phyloP scores from a whole-genome alignment of 2,113 vertebrate species.

The Xiphias gladius region DNA sequence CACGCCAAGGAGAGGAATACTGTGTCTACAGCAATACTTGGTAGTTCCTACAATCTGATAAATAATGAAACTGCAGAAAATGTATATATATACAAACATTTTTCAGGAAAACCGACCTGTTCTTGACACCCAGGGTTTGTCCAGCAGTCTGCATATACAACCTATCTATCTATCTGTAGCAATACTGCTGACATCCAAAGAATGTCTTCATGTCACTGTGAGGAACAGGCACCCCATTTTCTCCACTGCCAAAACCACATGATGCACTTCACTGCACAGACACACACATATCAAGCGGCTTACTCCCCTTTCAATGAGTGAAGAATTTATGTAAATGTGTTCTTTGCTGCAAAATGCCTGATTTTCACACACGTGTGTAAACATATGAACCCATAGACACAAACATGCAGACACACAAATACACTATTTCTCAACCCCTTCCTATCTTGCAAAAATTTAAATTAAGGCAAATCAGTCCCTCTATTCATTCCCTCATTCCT shows the following conservation, averaged over 20 bases:
- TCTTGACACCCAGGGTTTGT: neutral
- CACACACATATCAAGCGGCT: neutral
- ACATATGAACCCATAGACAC: neutral
- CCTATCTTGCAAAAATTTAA: slow-evolving; percentile 2
- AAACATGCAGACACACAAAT: neutral
- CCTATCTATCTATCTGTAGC: neutral
- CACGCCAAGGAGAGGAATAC: neutral
- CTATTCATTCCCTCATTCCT: neutral
- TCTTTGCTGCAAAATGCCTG: slow-evolving; percentile 3
- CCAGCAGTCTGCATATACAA: too few relatives aligned
- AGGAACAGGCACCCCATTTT: slow-evolving; percentile 2
- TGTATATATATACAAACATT: neutral
- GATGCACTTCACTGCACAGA: neutral
- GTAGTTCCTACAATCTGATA: neutral
- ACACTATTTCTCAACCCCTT: slow-evolving; percentile 20
- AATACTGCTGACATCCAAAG: neutral
- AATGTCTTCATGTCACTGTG: neutral
- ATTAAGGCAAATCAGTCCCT: slow-evolving; percentile 25
- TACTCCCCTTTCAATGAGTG: neutral
- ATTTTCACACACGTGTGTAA: neutral
- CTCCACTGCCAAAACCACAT: neutral
- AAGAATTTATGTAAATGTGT: slow-evolving; percentile 37
- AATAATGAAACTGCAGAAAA: neutral
- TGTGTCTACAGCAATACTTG: neutral
- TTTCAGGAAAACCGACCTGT: neutral